Base-by-base conservation (phyloP, 2,888 invertebrate genomes). In the Aspidiotus rigidus region DNA sequence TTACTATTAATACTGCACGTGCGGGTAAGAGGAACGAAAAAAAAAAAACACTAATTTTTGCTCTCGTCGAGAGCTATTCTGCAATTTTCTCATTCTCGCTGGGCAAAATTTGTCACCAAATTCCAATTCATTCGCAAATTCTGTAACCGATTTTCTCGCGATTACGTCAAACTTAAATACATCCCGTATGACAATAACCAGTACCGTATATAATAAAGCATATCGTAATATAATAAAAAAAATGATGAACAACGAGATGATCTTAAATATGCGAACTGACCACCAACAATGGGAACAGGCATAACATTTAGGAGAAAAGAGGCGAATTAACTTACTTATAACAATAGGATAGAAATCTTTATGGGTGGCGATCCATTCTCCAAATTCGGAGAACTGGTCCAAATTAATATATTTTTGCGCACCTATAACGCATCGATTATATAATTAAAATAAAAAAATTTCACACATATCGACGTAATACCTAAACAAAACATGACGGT, bases 381-480 rank as follows among this genome's bases (percentile, higher is more conserved):
- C 69, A 13, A 69, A 54, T 16, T 69, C 69, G 39, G 69, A 55
- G 56, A 69, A 56, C 53, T 62, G 62, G 44, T 69, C 69, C 62
- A 69, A 62, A 62, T 56, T 69, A 44, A 69, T 57, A 28, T 57
- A 60, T 28, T 66, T 66, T 66, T 66, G 66, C 10, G 66, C 49
- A 66, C 66, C 66, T 66, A 66, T 10, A 59, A 59, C 16, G 28
- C 59, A 39, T 59, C 17, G 8, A 28, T 28, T 28, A 28, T 10
- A 28, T 10, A 28, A 59, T 16, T 56, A 56, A 56, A 56, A 56
- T 39, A 28, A 28, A 10, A 59, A 59, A 11, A 17, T 39, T 28
- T 13, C 59, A 59, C 28, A 28, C 16, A 9, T 28, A 28, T 28
- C 28, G 28, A 28, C 28, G 28, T 28, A 28, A 28, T 28, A 28